Conservation (phyloP, 2,888 invertebrate genomes). For the Spilarctia lutea region DNA sequence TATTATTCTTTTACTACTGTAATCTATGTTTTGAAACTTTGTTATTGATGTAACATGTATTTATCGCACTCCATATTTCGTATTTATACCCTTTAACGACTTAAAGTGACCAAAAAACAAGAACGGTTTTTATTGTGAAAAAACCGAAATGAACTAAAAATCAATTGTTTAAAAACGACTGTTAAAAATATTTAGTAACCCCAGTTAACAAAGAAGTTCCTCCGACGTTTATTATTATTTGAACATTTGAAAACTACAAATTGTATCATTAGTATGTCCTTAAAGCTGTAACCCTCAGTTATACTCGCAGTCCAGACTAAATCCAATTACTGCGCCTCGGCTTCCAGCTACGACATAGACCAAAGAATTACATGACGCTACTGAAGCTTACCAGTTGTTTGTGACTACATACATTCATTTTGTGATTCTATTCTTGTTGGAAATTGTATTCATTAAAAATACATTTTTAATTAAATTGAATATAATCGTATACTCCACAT, state of each 20-base stretch:
- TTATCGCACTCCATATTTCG: background rate
- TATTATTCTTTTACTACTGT: background rate
- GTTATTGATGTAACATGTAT: background rate
- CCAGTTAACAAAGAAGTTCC: background rate
- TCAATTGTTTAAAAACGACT: background rate
- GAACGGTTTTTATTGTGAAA: background rate
- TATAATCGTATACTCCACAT: background rate
- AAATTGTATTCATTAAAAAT: background rate
- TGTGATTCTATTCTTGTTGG: constrained; percentile 10
- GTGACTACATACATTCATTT: background rate
- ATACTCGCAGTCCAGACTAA: constrained; percentile 79
- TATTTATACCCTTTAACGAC: background rate
- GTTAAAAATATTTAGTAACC: background rate
- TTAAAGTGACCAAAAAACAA: background rate
- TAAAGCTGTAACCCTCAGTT: constrained; percentile 73
- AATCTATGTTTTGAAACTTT: background rate
- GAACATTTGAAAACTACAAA: constrained; percentile 54
- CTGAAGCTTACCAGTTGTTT: constrained; percentile 8
- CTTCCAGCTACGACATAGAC: constrained; percentile 35
- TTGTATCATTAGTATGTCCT: constrained; percentile 70
- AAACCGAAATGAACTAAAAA: background rate
- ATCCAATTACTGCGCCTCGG: constrained; percentile 75
- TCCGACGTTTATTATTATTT: constrained; percentile 47
- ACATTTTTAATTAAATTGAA: background rate
- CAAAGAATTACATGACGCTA: constrained; percentile 50